A percentile compares a stretch with the other conserved stretches of the same genome.
phyloP scores from a whole-genome alignment of 2,113 vertebrate species.

The Prunella fulvescens region DNA sequence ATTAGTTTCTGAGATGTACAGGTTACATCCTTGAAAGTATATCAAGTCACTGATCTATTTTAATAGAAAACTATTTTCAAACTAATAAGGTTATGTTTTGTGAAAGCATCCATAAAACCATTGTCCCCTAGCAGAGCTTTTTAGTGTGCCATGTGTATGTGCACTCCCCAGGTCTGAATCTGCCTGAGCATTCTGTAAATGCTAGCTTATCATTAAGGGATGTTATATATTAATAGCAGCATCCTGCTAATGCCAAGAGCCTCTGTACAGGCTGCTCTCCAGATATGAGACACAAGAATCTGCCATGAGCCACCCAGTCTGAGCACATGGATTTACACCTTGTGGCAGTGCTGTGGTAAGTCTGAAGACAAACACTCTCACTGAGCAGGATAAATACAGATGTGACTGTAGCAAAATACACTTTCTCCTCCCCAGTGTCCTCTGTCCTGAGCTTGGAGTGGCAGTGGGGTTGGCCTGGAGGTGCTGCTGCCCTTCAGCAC shows the following conservation, averaged over 20 bases:
- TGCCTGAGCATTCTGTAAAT: not conserved
- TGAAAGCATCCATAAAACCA: not conserved
- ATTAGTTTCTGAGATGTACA: not conserved
- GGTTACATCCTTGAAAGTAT: not conserved
- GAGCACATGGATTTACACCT: not conserved
- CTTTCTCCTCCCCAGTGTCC: not conserved
- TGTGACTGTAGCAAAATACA: not conserved
- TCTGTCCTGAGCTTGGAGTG: not conserved
- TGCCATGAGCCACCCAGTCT: not conserved
- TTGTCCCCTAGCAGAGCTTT: not conserved
- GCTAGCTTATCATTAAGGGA: not conserved
- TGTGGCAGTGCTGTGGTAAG: not conserved
- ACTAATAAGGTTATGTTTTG: not conserved
- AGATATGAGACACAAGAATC: not conserved
- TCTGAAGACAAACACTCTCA: not conserved
- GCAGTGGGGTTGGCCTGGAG: not conserved
- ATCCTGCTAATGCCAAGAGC: not conserved
- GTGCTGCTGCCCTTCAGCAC: not conserved
- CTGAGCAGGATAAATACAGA: not conserved
- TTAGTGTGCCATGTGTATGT: rapidly evolving
- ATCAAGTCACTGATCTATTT: not conserved
- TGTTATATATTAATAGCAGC: not conserved
- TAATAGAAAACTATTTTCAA: not conserved
- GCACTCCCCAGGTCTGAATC: not conserved
- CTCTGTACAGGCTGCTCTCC: not conserved